Conservation (phyloP, 2,797 vertebrate genomes). For the Steatocranus sp. region DNA sequence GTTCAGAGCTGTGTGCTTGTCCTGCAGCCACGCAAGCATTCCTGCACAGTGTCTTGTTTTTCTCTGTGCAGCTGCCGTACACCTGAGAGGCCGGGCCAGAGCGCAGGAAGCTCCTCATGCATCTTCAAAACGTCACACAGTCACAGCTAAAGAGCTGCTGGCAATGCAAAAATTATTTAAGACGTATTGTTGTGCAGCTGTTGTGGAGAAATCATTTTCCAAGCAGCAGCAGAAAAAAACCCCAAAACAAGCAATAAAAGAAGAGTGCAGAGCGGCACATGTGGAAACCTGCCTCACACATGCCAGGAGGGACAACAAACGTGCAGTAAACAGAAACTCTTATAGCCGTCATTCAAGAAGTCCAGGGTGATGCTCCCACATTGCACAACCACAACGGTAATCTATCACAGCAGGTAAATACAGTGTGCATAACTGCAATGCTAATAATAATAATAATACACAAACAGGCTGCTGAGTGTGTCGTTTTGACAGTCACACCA, state of each 20-base stretch:
- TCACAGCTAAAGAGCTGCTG: background rate
- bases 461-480: background rate
- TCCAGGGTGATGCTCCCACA: background rate
- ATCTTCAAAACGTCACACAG: background rate
- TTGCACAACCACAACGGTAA: background rate
- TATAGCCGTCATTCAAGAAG: background rate
- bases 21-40: conserved; percentile 37
- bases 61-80: background rate
- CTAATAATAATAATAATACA: background rate
- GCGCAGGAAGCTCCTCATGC: background rate
- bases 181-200: background rate
- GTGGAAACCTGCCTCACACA: conserved; percentile 64
- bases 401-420: conserved; percentile 20
- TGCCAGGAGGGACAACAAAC: conserved; percentile 17
- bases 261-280: conserved; percentile 17
- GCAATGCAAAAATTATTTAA: background rate
- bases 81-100: conserved; percentile 4
- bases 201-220: background rate
- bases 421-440: background rate
- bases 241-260: background rate
- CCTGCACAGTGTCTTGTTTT: conserved; percentile 13
- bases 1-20: conserved; percentile 11
- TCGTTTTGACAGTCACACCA: background rate
- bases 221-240: accelerated
- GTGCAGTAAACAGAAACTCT: conserved; percentile 16